Conservation (phyloP, 2,113 vertebrate genomes). For the Corythaeola cristata region DNA sequence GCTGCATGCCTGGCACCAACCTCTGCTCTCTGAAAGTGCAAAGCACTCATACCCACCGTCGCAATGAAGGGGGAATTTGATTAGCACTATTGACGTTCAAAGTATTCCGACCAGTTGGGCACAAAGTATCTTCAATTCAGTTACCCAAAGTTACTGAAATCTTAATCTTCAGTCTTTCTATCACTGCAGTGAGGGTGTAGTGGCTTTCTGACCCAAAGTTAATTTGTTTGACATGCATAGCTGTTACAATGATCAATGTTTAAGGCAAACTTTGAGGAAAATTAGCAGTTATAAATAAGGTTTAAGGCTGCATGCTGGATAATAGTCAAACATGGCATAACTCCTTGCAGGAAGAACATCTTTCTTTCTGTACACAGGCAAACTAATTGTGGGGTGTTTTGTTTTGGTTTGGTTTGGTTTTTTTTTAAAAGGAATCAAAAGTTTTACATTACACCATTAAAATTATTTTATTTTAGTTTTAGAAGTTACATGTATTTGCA, state of each 20-base stretch:
- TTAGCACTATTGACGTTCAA: background rate
- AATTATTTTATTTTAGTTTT: background rate
- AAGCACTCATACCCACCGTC: background rate
- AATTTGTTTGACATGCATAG: background rate
- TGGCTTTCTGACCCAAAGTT: background rate
- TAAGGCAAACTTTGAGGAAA: background rate
- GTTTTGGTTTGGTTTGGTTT: too few species aligned
- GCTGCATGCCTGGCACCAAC: background rate
- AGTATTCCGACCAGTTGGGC: background rate
- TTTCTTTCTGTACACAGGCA: background rate
- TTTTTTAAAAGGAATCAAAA: background rate
- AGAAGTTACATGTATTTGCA: background rate
- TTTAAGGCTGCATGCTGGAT: background rate
- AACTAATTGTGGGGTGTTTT: background rate
- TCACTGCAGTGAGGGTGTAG: background rate
- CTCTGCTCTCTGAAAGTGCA: background rate
- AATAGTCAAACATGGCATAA: background rate
- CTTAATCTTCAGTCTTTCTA: background rate
- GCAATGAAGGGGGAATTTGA: background rate
- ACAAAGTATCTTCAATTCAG: background rate
- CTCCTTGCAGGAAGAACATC: background rate
- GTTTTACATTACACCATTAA: background rate
- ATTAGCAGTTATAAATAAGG: background rate
- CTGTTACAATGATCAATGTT: background rate
- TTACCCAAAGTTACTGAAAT: background rate